Conservation (phyloP, 2,797 vertebrate genomes). For the Pipistrellus nathusii region DNA sequence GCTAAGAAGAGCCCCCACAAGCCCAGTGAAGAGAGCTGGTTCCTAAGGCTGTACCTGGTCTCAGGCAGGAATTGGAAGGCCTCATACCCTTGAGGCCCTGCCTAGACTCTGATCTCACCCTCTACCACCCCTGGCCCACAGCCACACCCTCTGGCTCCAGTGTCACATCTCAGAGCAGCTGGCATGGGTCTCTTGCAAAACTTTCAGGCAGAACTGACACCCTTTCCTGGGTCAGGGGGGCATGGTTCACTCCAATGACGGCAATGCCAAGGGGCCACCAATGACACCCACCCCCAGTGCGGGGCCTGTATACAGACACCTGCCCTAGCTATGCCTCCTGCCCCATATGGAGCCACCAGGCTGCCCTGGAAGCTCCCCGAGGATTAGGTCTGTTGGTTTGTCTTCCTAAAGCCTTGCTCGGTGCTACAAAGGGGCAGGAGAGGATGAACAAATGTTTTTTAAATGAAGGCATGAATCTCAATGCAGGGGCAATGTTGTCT, state of each 20-base stretch:
- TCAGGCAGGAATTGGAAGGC: background rate
- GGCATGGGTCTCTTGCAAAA: background rate
- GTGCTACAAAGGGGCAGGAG: background rate
- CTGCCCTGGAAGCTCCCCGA: background rate
- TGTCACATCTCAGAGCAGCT: background rate
- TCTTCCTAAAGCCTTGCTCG: background rate
- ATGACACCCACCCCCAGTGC: background rate
- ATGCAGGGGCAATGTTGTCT: background rate
- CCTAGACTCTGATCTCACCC: background rate
- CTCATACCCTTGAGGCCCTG: background rate
- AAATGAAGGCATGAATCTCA: background rate
- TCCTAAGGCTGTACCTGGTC: background rate
- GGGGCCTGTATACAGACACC: background rate
- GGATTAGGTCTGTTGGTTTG: background rate
- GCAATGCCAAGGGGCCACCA: background rate
- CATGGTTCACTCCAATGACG: background rate
- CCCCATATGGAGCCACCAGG: background rate
- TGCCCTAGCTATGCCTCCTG: rapidly evolving
- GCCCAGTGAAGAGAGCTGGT: background rate
- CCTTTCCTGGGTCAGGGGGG: no score
- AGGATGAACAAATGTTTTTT: rapidly evolving
- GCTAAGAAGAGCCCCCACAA: rapidly evolving
- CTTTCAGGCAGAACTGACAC: background rate
- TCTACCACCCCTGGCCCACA: background rate
- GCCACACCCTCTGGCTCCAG: background rate